Conservation (phyloP, 2,113 vertebrate species). For the Amia ocellicauda region DNA sequence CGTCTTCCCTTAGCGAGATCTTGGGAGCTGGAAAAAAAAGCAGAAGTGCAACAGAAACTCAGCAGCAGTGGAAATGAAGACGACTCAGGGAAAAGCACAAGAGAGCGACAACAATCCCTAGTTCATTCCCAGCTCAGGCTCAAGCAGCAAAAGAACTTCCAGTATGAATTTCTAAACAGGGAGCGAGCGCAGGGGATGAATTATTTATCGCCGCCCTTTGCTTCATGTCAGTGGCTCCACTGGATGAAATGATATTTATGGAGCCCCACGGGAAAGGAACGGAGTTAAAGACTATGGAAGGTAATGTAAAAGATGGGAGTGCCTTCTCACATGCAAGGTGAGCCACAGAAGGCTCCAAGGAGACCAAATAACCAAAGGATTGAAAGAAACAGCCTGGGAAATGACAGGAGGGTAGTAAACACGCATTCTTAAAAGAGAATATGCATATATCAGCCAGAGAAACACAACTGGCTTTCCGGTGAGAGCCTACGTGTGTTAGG, state of each 20-base stretch:
- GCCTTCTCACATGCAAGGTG: slow-evolving; percentile 19
- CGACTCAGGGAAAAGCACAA: slow-evolving; percentile 24
- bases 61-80: too few species aligned
- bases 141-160: slow-evolving; percentile 24
- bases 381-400: background rate
- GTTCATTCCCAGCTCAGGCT: slow-evolving; percentile 17
- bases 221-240: slow-evolving; percentile 62
- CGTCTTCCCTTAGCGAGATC: too few species aligned
- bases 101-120: slow-evolving; percentile 24
- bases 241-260: slow-evolving; percentile 76
- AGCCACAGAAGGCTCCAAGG: slow-evolving; percentile 1
- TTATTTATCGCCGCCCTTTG: slow-evolving; percentile 69
- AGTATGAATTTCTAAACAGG: slow-evolving; percentile 63
- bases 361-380: background rate
- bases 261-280: slow-evolving; percentile 60
- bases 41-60: too few species aligned
- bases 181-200: slow-evolving; percentile 53
- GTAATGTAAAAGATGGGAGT: background rate
- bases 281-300: background rate
- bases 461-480: background rate
- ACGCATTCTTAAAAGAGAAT: background rate
- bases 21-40: too few species aligned
- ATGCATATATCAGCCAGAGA: slow-evolving; percentile 15
- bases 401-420: slow-evolving; percentile 12
- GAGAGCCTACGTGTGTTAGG: slow-evolving; percentile 19